Evolutionary conservation across 2,888 invertebrate species (phyloP).

Genomic region (Nomada fabriciana): DNA sequence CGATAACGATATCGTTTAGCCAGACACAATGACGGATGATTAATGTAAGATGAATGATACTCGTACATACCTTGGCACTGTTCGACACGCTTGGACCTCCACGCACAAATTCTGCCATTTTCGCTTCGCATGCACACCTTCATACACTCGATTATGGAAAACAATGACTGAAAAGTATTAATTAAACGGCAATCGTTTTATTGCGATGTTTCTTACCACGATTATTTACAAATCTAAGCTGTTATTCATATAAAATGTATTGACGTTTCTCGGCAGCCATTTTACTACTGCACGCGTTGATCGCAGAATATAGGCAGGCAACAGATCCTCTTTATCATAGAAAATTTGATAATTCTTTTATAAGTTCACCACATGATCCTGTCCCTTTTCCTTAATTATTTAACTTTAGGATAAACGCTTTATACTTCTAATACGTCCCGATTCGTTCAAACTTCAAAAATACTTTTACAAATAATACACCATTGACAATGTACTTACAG

Average conservation of each 20-base stretch:
- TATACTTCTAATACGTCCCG: neutral
- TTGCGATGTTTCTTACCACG: conserved; percentile 49
- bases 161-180: conserved; percentile 44
- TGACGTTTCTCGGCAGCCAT: conserved; percentile 83
- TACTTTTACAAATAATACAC: conserved; percentile 36
- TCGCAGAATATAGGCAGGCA: conserved; percentile 42
- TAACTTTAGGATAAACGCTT: neutral
- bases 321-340: conserved; percentile 8
- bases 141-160: conserved; percentile 64
- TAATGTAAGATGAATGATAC: conserved; percentile 57
- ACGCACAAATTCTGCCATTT: conserved; percentile 86
- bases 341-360: neutral
- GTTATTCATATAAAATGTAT: conserved; percentile 79
- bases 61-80: conserved; percentile 82
- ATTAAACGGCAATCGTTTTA: conserved; percentile 65
- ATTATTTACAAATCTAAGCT: conserved; percentile 74
- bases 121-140: conserved; percentile 55
- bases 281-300: conserved; percentile 76
- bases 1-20: conserved; percentile 22
- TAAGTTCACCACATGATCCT: conserved; percentile 21
- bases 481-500: conserved; percentile 27
- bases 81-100: conserved; percentile 85
- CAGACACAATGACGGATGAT: conserved; percentile 28
- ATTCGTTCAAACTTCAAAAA: conserved; percentile 6
- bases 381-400: neutral